Conservation (phyloP, 2,888 invertebrate genomes). For the Dryocosmus kuriphilus region DNA sequence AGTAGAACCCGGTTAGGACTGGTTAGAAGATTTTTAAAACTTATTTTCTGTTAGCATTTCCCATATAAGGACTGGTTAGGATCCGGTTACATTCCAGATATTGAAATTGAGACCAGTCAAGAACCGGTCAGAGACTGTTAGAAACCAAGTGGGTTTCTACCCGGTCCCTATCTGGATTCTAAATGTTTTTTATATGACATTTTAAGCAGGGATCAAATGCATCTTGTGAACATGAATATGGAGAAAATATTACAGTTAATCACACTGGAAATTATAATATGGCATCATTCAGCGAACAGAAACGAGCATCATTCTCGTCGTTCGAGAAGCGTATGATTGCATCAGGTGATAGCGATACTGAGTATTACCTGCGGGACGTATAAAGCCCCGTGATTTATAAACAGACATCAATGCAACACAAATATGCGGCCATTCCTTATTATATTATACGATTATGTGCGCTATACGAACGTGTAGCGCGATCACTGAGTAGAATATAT, state of each 20-base stretch:
- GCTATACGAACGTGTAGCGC: slow-evolving; percentile 45
- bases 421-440: slow-evolving; percentile 45
- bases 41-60: no score
- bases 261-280: slow-evolving; percentile 8
- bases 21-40: no score
- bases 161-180: no score
- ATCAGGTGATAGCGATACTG: slow-evolving; percentile 27
- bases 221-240: not conserved
- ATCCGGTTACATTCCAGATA: no score
- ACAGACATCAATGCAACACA: slow-evolving; percentile 48
- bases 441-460: slow-evolving; percentile 50
- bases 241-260: not conserved
- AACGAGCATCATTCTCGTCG: not conserved
- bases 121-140: no score
- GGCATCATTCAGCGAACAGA: not conserved
- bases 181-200: no score
- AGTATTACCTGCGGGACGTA: slow-evolving; percentile 20
- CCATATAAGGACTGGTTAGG: no score
- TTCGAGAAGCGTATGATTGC: slow-evolving; percentile 24
- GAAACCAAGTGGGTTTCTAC: no score
- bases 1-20: no score
- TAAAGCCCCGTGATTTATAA: slow-evolving; percentile 31
- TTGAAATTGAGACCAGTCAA: no score
- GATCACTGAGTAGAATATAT: slow-evolving; percentile 27
- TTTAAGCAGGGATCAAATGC: no score